Percentiles rank a stretch among this genome's conserved stretches.
phyloP scores from a whole-genome alignment of 2,797 vertebrate genomes.

The Coendou prehensilis region DNA sequence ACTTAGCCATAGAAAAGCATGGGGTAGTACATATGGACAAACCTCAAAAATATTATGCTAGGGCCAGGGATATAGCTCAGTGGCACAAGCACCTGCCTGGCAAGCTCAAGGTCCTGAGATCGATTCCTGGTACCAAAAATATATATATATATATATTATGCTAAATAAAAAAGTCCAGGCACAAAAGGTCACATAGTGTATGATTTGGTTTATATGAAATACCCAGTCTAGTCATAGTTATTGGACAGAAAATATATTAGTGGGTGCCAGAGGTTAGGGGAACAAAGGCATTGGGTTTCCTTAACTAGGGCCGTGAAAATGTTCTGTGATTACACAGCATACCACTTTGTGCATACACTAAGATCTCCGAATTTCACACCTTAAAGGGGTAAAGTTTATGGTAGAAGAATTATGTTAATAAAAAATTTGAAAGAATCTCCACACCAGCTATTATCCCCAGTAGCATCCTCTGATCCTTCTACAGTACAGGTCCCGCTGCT shows the following conservation, averaged over 20 bases:
- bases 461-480: not conserved
- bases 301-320: not conserved
- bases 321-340: not conserved
- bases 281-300: not conserved
- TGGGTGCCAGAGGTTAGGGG: not conserved
- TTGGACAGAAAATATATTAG: not conserved
- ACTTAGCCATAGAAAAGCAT: constrained; percentile 19
- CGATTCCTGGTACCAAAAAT: too few species aligned
- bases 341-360: not conserved
- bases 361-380: not conserved
- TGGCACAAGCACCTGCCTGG: too few species aligned
- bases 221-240: not conserved
- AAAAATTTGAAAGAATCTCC: not conserved
- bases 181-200: not conserved
- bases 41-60: not conserved
- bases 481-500: not conserved
- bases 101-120: too few species aligned
- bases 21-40: not conserved
- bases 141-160: not conserved
- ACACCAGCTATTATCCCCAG: not conserved
- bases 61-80: too few species aligned
- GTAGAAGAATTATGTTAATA: not conserved
- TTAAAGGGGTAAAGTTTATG: not conserved
- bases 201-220: constrained; percentile 16
- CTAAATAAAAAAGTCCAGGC: not conserved